Percentiles rank a stretch among this genome's conserved stretches.
Conservation (phyloP, 2,888 invertebrate genomes). For the Andrena camellia region DNA sequence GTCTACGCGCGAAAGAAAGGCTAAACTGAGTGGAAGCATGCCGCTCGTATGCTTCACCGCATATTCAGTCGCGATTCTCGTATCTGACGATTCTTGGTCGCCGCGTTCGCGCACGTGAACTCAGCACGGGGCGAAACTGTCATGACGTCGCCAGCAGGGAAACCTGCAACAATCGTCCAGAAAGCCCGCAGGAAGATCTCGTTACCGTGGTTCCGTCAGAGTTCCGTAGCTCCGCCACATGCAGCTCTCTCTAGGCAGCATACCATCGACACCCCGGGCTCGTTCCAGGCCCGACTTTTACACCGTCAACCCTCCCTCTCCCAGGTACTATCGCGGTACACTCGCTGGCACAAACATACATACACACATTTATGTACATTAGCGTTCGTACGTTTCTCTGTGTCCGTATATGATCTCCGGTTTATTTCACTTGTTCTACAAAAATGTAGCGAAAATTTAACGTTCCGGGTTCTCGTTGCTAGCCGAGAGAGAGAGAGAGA, state of each 20-base stretch:
- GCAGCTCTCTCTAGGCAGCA: constrained; percentile 93
- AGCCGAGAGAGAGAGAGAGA: no score
- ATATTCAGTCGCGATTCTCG: constrained; percentile 67
- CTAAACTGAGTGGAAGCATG: constrained; percentile 7
- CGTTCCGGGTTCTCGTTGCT: no score
- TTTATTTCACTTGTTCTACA: no score
- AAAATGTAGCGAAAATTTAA: no score
- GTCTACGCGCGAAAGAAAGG: background rate
- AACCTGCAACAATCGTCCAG: constrained; percentile 85
- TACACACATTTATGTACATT: background rate
- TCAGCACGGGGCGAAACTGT: constrained; percentile 51
- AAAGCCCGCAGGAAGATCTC: constrained; percentile 94
- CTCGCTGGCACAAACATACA: background rate
- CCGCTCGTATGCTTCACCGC: constrained; percentile 24
- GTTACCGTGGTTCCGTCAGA: constrained; percentile 95
- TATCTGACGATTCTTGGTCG: constrained; percentile 70
- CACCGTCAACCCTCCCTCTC: constrained; percentile 89
- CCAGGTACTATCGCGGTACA: constrained; percentile 83
- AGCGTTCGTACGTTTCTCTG: background rate
- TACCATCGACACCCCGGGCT: constrained; percentile 95
- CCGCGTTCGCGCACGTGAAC: constrained; percentile 61
- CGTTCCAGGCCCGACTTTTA: constrained; percentile 92
- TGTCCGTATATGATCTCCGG: background rate
- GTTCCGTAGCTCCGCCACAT: constrained; percentile 91
- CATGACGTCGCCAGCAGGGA: constrained; percentile 82